phyloP scores from a whole-genome alignment of 53 echinoderm and acorn worm genomes.

The Antedon mediterranea region DNA sequence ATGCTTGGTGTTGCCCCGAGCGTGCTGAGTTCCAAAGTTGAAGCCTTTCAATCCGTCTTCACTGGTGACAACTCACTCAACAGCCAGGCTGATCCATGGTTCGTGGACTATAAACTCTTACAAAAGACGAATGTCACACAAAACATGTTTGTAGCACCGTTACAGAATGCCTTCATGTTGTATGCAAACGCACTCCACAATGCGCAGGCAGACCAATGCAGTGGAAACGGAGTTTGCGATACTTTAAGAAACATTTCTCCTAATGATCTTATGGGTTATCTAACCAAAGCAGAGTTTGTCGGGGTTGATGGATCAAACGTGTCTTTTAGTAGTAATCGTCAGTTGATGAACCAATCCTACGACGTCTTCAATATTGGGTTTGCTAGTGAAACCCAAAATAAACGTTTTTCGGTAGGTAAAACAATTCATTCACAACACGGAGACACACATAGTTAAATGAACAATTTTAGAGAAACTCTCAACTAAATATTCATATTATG shows the following conservation, averaged over 20 bases:
- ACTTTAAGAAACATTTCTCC: slow-evolving; percentile 43
- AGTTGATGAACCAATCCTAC: background rate
- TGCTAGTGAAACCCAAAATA: background rate
- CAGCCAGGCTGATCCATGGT: slow-evolving; percentile 44
- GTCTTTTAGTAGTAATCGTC: background rate
- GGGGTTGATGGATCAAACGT: background rate
- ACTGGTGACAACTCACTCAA: slow-evolving; percentile 20
- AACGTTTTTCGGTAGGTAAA: background rate
- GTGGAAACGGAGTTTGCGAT: slow-evolving; percentile 21
- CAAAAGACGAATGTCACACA: background rate
- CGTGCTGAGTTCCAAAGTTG: background rate
- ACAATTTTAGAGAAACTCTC: too few species aligned
- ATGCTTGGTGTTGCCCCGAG: slow-evolving; percentile 3
- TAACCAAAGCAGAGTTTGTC: slow-evolving; percentile 52
- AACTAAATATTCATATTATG: too few species aligned
- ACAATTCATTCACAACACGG: too few species aligned
- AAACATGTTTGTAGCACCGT: background rate
- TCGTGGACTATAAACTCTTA: slow-evolving; percentile 10
- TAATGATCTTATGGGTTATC: slow-evolving; percentile 36
- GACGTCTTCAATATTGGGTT: background rate
- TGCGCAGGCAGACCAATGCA: slow-evolving; percentile 58
- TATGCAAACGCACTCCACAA: slow-evolving; percentile 62
- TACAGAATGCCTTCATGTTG: slow-evolving; percentile 42
- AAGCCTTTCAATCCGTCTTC: slow-evolving; percentile 44
- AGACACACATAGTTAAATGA: too few species aligned